Percentiles rank a stretch among this genome's conserved stretches.
phyloP scores from a whole-genome alignment of 2,113 vertebrate genomes.

The Excalfactoria chinensis region DNA sequence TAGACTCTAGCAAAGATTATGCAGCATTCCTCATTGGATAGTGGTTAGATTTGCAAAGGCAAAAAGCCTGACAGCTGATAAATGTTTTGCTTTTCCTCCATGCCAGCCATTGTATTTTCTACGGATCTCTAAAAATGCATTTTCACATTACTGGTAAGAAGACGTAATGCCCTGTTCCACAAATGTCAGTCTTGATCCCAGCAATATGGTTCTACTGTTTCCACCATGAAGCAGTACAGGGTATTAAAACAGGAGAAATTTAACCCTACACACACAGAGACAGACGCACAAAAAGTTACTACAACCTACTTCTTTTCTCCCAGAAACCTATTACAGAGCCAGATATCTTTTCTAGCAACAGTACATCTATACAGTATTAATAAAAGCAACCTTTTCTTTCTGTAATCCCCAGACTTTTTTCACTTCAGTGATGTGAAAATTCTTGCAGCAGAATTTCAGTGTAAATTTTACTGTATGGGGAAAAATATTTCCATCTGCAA shows the following conservation, averaged over 20 bases:
- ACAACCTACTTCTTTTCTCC: not conserved
- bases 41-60: not conserved
- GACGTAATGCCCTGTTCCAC: not conserved
- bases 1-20: not conserved
- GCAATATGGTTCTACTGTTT: not conserved
- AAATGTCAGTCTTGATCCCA: not conserved
- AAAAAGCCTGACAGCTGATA: not conserved
- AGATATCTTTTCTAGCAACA: not conserved
- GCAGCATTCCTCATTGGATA: not conserved
- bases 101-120: not conserved
- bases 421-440: not conserved
- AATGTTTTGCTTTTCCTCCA: not conserved
- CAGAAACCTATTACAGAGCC: not conserved
- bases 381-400: not conserved
- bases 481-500: not conserved
- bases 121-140: not conserved
- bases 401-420: not conserved
- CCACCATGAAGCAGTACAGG: not conserved
- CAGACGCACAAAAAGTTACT: too few species aligned
- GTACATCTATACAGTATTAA: not conserved
- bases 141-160: conserved; percentile 15
- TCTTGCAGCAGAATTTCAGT: not conserved
- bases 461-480: not conserved
- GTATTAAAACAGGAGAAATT: not conserved
- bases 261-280: not conserved